phyloP scores from a whole-genome alignment of 2,888 invertebrate genomes.

The Microplitis manilae region DNA sequence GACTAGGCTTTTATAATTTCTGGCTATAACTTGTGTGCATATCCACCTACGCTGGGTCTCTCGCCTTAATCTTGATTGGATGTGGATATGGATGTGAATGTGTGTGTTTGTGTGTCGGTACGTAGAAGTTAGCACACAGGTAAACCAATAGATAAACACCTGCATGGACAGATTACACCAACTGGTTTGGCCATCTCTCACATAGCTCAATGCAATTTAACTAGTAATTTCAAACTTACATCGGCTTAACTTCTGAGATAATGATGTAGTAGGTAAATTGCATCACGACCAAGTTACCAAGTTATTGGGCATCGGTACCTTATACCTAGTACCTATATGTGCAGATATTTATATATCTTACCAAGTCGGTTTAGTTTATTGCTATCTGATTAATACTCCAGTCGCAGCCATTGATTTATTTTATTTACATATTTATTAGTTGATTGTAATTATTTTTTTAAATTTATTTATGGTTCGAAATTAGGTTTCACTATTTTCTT shows the following conservation, averaged over 20 bases:
- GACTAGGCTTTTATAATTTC: not conserved
- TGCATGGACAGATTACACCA: constrained; percentile 64
- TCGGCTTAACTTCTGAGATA: constrained; percentile 66
- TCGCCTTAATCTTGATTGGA: constrained; percentile 7
- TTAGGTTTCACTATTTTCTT: too few species aligned
- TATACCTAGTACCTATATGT: constrained; percentile 3
- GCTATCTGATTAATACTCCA: constrained; percentile 26
- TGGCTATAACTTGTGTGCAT: not conserved
- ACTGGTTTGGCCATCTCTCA: constrained; percentile 55
- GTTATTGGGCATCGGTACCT: constrained; percentile 60
- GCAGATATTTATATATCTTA: constrained; percentile 2
- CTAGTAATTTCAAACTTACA: constrained; percentile 71
- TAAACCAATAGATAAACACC: constrained; percentile 67
- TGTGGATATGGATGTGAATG: not conserved
- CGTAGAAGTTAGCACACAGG: constrained; percentile 4
- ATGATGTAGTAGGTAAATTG: constrained; percentile 70
- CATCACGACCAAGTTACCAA: constrained; percentile 66
- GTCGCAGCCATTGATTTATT: constrained; percentile 15
- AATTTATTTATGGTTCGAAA: constrained; percentile 3
- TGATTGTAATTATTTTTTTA: constrained; percentile 10
- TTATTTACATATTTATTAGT: constrained; percentile 15
- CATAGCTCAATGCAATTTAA: constrained; percentile 69
- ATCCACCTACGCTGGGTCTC: constrained; percentile 4
- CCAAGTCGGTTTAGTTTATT: constrained; percentile 6
- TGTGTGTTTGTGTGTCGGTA: not conserved